A percentile compares a stretch with the other conserved stretches of the same genome.
Conservation (phyloP, 2,888 invertebrate species). For the Zonitis immaculata region DNA sequence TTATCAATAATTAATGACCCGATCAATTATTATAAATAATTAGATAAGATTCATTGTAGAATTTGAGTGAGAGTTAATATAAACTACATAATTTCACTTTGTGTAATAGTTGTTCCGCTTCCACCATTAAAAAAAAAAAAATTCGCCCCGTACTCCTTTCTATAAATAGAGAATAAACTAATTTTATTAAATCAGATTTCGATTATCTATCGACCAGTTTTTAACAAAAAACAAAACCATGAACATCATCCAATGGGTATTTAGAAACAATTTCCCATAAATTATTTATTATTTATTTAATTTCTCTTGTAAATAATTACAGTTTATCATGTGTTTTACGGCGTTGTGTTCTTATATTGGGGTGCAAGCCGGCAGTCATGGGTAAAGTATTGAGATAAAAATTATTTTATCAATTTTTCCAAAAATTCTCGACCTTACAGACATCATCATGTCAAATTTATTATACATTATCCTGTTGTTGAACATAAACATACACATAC, state of each 20-base stretch:
- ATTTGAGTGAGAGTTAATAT: constrained; percentile 17
- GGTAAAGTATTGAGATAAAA: constrained; percentile 23
- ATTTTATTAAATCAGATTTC: neutral
- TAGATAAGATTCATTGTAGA: neutral
- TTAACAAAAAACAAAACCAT: constrained; percentile 2
- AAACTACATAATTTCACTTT: constrained; percentile 20
- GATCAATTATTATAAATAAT: neutral
- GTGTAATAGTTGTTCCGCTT: constrained; percentile 10
- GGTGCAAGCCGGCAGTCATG: constrained; percentile 24
- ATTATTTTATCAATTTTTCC: constrained; percentile 9
- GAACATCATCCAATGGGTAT: constrained; percentile 29
- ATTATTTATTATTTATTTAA: neutral
- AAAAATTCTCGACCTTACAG: constrained; percentile 9
- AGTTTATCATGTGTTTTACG: constrained; percentile 28
- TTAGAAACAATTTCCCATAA: neutral
- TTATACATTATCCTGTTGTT: constrained; percentile 64
- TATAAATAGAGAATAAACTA: constrained; percentile 13
- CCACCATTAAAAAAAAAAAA: neutral
- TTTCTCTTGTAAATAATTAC: constrained; percentile 16
- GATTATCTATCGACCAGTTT: neutral
- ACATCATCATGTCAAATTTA: constrained; percentile 59
- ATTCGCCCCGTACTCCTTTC: constrained; percentile 6
- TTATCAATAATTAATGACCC: too few species aligned
- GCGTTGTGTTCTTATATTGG: constrained; percentile 22
- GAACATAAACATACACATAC: constrained; percentile 68